Percentiles rank a stretch among this genome's conserved stretches.
phyloP scores from a whole-genome alignment of 2,113 vertebrate species.

The Panthera leo region DNA sequence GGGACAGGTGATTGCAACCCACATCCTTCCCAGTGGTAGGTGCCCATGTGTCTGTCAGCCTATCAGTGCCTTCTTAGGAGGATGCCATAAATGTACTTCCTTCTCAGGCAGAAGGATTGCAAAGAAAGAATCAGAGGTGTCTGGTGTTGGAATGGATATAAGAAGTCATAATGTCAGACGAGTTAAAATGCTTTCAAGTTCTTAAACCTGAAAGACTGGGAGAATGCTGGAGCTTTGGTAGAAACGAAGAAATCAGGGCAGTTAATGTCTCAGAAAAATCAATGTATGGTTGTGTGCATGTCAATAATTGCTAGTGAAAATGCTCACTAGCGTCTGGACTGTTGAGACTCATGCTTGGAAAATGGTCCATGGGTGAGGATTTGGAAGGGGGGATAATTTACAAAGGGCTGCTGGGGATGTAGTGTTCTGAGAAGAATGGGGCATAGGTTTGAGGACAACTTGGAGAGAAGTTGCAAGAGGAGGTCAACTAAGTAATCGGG shows the following conservation, averaged over 20 bases:
- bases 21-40: background rate
- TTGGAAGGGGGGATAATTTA: background rate
- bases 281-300: accelerated
- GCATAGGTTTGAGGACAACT: background rate
- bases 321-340: background rate
- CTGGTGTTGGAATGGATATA: background rate
- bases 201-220: background rate
- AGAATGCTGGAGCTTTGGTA: accelerated
- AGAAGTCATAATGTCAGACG: background rate
- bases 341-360: background rate
- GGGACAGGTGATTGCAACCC: background rate
- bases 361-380: background rate
- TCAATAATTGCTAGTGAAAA: no score
- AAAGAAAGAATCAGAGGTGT: background rate
- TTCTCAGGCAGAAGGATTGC: background rate
- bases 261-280: background rate
- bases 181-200: background rate
- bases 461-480: background rate
- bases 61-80: background rate
- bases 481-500: background rate
- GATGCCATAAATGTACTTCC: background rate
- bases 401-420: background rate
- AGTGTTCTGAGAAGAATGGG: background rate
- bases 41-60: background rate
- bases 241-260: background rate